phyloP scores from a whole-genome alignment of 1,140 invertebrate species.

The Sitophilus oryzae region DNA sequence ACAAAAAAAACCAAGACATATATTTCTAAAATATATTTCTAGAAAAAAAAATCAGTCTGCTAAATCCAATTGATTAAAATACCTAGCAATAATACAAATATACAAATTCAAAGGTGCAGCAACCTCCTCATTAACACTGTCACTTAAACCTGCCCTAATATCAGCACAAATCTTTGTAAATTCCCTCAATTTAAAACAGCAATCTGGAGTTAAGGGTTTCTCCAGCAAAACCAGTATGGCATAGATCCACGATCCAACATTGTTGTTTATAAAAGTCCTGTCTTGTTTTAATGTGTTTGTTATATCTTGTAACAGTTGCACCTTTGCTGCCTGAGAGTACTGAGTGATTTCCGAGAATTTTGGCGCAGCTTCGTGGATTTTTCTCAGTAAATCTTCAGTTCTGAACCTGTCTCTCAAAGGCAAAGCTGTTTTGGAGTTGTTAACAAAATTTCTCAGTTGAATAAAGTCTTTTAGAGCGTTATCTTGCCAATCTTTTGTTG shows the following conservation, averaged over 20 bases:
- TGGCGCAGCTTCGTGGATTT: slow-evolving; percentile 11
- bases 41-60: slow-evolving; percentile 12
- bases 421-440: slow-evolving; percentile 20
- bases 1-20: too few relatives aligned
- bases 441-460: slow-evolving; percentile 33
- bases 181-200: slow-evolving; percentile 37
- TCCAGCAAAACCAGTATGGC: slow-evolving; percentile 40
- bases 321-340: slow-evolving; percentile 34
- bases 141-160: slow-evolving; percentile 35
- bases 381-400: slow-evolving; percentile 10
- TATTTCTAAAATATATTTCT: neutral
- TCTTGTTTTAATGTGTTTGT: slow-evolving; percentile 25
- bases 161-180: slow-evolving; percentile 40
- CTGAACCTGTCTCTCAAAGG: slow-evolving; percentile 2
- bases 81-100: slow-evolving; percentile 42
- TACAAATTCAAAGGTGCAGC: slow-evolving; percentile 40
- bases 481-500: slow-evolving; percentile 41
- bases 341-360: slow-evolving; percentile 27
- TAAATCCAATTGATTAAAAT: slow-evolving; percentile 43
- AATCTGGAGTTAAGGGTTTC: slow-evolving; percentile 40
- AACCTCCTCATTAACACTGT: slow-evolving; percentile 23
- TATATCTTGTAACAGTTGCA: slow-evolving; percentile 36
- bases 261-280: slow-evolving; percentile 23
- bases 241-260: slow-evolving; percentile 41
- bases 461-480: slow-evolving; percentile 40